These are phyloP conservation scores for Aphidius ervi DNA, from an alignment of 1,140 invertebrate genomes.

Conservation along the genomic window DNA sequence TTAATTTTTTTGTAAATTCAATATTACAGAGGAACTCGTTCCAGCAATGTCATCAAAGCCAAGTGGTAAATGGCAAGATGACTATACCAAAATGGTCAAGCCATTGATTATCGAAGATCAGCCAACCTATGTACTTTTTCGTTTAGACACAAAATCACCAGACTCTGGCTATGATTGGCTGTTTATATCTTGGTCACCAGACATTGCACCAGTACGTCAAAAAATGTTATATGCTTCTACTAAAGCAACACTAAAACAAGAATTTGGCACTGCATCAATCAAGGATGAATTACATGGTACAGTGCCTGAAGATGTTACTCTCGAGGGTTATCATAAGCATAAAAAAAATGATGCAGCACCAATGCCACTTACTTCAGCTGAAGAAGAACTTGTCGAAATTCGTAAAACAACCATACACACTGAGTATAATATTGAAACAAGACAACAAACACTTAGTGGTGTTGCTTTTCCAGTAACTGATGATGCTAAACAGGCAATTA, in stretches of 20 bases:
- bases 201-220: constrained; percentile 81
- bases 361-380: constrained; percentile 81
- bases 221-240: constrained; percentile 99
- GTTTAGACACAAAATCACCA: constrained; percentile 53
- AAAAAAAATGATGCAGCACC: constrained; percentile 74
- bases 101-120: constrained; percentile 78
- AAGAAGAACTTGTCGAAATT: constrained; percentile 83
- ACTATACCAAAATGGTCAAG: constrained; percentile 79
- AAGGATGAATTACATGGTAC: constrained; percentile 91
- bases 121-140: constrained; percentile 90
- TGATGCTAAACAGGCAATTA: constrained; percentile 71
- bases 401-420: constrained; percentile 71
- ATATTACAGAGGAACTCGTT: constrained; percentile 70
- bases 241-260: constrained; percentile 93
- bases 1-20: constrained; percentile 7
- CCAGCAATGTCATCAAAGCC: constrained; percentile 65
- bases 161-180: constrained; percentile 88
- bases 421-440: constrained; percentile 76
- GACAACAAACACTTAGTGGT: constrained; percentile 87
- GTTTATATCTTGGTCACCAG: constrained; percentile 91
- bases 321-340: constrained; percentile 79
- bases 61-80: constrained; percentile 78
- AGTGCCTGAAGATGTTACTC: constrained; percentile 71
- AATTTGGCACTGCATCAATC: constrained; percentile 88
- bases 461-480: constrained; percentile 89